These are phyloP conservation scores for Bemisia tabaci DNA, from an alignment of 1,140 invertebrate species.

Conservation along the genomic window DNA sequence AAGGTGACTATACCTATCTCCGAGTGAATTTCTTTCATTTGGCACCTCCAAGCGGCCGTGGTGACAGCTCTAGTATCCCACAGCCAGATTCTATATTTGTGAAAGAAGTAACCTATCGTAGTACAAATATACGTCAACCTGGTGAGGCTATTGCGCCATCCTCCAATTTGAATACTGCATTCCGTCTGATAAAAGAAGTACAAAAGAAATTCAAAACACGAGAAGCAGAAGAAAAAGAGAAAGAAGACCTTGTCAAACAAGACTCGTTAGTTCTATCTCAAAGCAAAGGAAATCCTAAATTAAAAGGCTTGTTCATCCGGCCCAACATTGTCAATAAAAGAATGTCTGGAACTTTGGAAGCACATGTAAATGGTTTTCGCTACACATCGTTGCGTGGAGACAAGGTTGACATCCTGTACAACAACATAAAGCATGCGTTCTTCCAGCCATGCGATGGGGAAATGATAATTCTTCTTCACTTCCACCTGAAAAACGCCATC, in stretches of 20 bases:
- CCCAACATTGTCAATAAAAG: conserved; percentile 97
- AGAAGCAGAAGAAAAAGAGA: conserved; percentile 96
- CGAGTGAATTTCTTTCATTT: conserved; percentile 99
- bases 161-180: conserved; percentile 90
- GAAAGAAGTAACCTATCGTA: conserved; percentile 98
- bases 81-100: conserved; percentile 93
- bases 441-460: conserved; percentile 99
- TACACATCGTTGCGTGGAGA: conserved; percentile 97
- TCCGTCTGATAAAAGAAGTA: conserved; percentile 95
- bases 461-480: conserved; percentile 99
- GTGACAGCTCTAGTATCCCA: conserved; percentile 75
- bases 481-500: conserved; percentile 95
- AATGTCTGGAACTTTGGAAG: conserved; percentile 88
- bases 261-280: conserved; percentile 91
- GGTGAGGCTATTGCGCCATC: conserved; percentile 92
- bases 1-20: conserved; percentile 98
- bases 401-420: conserved; percentile 98
- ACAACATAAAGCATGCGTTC: conserved; percentile 99
- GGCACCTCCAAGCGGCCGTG: conserved; percentile 85
- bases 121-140: conserved; percentile 94
- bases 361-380: conserved; percentile 93
- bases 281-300: conserved; percentile 94
- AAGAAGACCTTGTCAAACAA: conserved; percentile 97
- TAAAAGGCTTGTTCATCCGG: conserved; percentile 96
- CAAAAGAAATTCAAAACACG: conserved; percentile 97